These are phyloP conservation scores for Cephus nigrinus DNA, from an alignment of 2,888 invertebrate species.

Conservation along the genomic window DNA sequence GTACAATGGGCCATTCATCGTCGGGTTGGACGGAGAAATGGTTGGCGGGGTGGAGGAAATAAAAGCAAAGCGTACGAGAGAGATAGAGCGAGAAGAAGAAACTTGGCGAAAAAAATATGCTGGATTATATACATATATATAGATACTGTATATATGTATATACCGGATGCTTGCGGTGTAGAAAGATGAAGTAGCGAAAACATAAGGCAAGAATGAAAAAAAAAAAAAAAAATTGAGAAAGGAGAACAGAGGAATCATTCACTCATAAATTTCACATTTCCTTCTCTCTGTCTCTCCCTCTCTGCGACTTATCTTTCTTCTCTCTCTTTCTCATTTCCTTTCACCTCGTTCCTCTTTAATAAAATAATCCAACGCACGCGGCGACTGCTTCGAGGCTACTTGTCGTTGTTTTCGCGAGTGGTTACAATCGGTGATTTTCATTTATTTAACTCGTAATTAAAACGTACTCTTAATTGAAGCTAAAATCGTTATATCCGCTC, in stretches of 20 bases:
- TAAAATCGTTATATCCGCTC: background rate
- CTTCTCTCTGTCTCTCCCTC: background rate
- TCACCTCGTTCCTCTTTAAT: background rate
- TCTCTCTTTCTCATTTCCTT: background rate
- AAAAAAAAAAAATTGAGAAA: background rate
- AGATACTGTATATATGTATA: too few relatives aligned
- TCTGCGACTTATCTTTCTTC: background rate
- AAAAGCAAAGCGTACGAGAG: background rate
- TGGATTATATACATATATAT: background rate
- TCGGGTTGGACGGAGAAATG: background rate
- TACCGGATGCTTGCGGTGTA: too few relatives aligned
- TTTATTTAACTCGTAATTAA: background rate
- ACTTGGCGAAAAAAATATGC: background rate
- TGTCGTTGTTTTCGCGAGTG: background rate
- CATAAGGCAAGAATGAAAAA: background rate
- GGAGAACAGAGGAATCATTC: background rate
- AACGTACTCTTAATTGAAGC: background rate
- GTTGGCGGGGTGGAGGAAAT: background rate
- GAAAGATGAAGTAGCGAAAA: background rate
- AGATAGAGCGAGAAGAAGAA: background rate
- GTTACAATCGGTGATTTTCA: background rate
- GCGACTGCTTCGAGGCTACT: background rate
- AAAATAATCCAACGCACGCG: too few relatives aligned
- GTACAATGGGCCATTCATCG: slow-evolving; percentile 13
- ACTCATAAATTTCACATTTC: background rate